Evolutionary conservation across 1,140 invertebrate genomes (phyloP).

Genomic region (Ridgeia piscesae): DNA sequence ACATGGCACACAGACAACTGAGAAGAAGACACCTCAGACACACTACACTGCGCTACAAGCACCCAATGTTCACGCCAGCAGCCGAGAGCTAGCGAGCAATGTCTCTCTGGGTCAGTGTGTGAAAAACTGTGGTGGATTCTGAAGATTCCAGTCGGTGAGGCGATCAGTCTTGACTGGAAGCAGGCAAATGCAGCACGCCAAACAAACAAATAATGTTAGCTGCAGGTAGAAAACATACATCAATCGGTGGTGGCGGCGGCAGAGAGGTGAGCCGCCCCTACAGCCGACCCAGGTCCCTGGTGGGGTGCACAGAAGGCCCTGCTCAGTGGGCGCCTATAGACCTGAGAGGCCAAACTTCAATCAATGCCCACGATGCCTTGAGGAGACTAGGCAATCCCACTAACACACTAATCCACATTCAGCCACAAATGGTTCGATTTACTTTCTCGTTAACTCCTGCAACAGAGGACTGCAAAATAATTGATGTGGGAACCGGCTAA

Average conservation of each 20-base stretch:
- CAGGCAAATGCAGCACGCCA: neutral
- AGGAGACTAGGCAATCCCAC: neutral
- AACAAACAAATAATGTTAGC: neutral
- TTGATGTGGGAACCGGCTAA: neutral
- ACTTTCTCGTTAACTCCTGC: neutral
- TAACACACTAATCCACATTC: conserved; percentile 1
- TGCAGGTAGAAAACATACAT: neutral
- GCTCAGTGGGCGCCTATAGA: no score
- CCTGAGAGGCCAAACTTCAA: neutral
- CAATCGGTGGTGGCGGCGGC: neutral
- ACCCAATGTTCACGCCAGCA: neutral
- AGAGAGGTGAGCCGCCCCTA: neutral
- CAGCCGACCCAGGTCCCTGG: neutral
- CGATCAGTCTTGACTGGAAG: neutral
- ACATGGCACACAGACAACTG: neutral
- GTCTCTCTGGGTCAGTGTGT: neutral
- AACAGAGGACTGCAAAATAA: neutral
- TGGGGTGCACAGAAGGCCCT: neutral
- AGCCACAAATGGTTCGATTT: neutral
- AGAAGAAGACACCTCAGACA: neutral
- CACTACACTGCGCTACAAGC: neutral
- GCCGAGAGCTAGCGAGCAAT: neutral
- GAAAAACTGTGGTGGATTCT: neutral
- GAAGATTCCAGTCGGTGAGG: neutral
- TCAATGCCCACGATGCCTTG: neutral